Conservation (phyloP, 2,888 invertebrate species). For the Synanthedon andrenaeformis region DNA sequence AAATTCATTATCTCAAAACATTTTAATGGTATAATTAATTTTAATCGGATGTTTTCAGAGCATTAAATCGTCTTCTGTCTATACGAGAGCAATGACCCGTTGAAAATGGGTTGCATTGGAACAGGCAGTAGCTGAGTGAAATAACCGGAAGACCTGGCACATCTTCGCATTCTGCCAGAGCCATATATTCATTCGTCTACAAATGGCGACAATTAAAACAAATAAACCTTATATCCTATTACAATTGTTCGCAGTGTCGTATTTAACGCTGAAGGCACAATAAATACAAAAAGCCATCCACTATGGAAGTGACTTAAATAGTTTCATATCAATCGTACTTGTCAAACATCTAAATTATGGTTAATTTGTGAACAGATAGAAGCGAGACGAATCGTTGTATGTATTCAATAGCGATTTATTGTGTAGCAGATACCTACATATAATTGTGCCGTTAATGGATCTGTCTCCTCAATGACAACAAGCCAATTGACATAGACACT, state of each 20-base stretch:
- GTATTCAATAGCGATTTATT: conserved; percentile 23
- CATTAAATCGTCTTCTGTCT: conserved; percentile 1
- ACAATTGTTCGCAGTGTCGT: conserved; percentile 5
- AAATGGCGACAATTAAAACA: conserved; percentile 3
- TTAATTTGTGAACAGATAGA: too few species aligned
- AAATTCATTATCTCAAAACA: too few species aligned
- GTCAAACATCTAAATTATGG: too few species aligned
- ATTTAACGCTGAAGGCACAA: neutral
- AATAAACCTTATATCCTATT: conserved; percentile 2
- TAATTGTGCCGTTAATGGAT: conserved; percentile 31
- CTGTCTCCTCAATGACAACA: conserved; percentile 34
- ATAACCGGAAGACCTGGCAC: conserved; percentile 41
- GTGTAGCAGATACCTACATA: conserved; percentile 22
- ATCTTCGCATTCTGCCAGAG: conserved; percentile 29
- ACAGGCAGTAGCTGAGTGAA: conserved; percentile 23
- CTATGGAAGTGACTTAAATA: too few species aligned
- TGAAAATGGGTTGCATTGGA: conserved; percentile 37
- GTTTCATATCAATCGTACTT: too few species aligned
- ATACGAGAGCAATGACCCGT: conserved; percentile 36
- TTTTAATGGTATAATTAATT: too few species aligned
- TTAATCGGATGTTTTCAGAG: too few species aligned
- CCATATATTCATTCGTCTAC: conserved; percentile 13
- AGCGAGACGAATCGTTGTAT: conserved; percentile 14
- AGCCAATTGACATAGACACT: conserved; percentile 6
- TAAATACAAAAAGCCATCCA: too few species aligned